Evolutionary conservation across 2,888 invertebrate species (phyloP), one percentile per base, ranked within the genome.

Genomic region (Athalia circularis): DNA sequence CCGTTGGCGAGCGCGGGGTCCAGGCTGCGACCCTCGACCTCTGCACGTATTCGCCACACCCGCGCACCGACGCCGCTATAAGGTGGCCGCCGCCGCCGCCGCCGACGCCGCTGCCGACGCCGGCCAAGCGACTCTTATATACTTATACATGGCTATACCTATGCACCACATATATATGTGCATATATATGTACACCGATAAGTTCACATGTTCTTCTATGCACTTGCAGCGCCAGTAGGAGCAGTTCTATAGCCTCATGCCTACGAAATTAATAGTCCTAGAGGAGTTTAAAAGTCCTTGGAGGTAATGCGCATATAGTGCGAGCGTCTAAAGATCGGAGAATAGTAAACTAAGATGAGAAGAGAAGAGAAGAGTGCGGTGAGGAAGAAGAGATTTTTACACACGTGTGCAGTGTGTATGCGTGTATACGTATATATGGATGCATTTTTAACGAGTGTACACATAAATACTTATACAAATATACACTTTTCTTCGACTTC

Each of bases 41-140:
- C 88, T 86, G 89, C 89, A 89, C 89, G 89, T 90, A 90, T 89
- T 89, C 87, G 89, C 89, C 90, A 90, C 89, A 89, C 90, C 89
- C 89, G 89, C 89, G 86, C 88, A 88, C 84, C 84, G 85, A 86
- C 86, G 85, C 87, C 29, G 29, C 29, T 29, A 29, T 85, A 84
- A 86, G 85, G 81, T 75, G 74, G 74, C 74, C 74, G 61, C 62
- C 74, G 74, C 61, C 74, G 74, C 74, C 48, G 74, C 62, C 59
- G 59, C 61, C n/a, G 47, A 62, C 43, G 62, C 48, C 62, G 47
- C 74, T 70, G 52, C 52, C 68, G 47, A 65, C 29, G 43, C n/a
- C 47, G 68, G 29, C 45, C 52, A 15, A 13, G 48, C 5, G 64
- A n/a, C 11, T 59, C 8, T 7, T 65, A 65, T 15, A 65, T 13